Evolutionary conservation across 2,113 vertebrate species (phyloP).

Genomic region (Apteryx owenii): DNA sequence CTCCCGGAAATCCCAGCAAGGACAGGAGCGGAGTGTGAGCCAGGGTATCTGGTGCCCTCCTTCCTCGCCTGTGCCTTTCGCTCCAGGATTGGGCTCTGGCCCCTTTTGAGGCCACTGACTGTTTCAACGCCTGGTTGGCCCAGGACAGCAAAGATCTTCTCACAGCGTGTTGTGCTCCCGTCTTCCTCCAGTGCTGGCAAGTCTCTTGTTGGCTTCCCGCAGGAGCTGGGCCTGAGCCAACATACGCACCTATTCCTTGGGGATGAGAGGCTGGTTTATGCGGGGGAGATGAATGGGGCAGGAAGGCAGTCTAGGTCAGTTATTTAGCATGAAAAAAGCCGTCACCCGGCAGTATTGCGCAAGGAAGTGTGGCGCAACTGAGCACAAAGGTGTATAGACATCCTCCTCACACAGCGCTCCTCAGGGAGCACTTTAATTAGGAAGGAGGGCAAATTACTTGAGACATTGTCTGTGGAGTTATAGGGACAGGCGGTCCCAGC

Average conservation of each 20-base stretch:
- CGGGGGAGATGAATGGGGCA: constrained; percentile 62
- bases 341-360: constrained; percentile 13
- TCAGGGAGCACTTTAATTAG: constrained; percentile 64
- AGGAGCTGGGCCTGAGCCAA: constrained; percentile 36
- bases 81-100: constrained; percentile 32
- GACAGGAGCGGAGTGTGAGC: not conserved
- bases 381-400: constrained; percentile 64
- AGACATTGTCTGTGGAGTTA: constrained; percentile 27
- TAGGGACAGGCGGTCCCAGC: not conserved
- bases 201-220: constrained; percentile 21
- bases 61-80: constrained; percentile 32
- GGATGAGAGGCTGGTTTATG: constrained; percentile 67
- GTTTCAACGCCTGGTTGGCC: constrained; percentile 70
- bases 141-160: constrained; percentile 8
- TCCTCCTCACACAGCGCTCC: not conserved
- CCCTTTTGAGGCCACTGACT: not conserved
- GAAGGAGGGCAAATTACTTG: constrained; percentile 38
- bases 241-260: constrained; percentile 61
- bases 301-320: constrained; percentile 59
- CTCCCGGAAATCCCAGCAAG: constrained; percentile 25
- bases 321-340: constrained; percentile 71
- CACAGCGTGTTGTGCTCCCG: not conserved
- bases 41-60: constrained; percentile 25
- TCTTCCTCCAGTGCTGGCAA: constrained; percentile 42
- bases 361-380: constrained; percentile 39